Base-by-base conservation (phyloP, 2,888 invertebrate species). In the Acronicta alni region DNA sequence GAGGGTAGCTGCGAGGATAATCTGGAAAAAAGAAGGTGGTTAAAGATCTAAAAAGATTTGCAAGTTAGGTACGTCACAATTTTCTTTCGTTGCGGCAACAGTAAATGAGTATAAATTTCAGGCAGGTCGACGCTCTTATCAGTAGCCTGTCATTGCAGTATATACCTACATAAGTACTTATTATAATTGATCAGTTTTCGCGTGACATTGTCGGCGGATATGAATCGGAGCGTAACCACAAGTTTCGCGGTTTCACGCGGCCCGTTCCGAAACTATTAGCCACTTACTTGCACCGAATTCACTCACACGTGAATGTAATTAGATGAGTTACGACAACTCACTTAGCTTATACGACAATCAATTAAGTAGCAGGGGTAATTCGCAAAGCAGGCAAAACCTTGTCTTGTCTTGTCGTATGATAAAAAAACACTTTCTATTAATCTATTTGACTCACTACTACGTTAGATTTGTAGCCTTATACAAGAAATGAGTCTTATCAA, bases 1-100 rank as follows among this genome's bases (percentile, higher is more conserved):
- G 76, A 93, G 87, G 81, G 91, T 82, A 83, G 92, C 89, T 77
- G 92, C 93, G 81, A 94, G 82, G 84, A 94, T 88, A 89, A 94
- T 90, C 94, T 94, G 86, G 0, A 80, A 74, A 63, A 76, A 5
- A 6, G n/a, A 0, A 14, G 0, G 2, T 2, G 32, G 17, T 66
- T 26, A 9, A 26, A 26, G 9, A 26, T 23, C 23, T 23, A 23
- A 26, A 9, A 9, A 26, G 9, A 5, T 20, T 20, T 20, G 5
- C 20, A n/a, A n/a, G n/a, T 20, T 5, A 20, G 20, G 2, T 20
- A 20, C 23, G 7, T 23, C 23, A 23, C 7, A 7, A 23, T 23
- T 7, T 23, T 23, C 4, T 7, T 23, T 7, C 7, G 23, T 23
- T 23, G 7, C 7, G 1, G 23, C 5, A 23, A 23, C 23, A 23